Evolutionary conservation across 2,113 vertebrate genomes (phyloP).

Genomic region (Rostratula benghalensis): DNA sequence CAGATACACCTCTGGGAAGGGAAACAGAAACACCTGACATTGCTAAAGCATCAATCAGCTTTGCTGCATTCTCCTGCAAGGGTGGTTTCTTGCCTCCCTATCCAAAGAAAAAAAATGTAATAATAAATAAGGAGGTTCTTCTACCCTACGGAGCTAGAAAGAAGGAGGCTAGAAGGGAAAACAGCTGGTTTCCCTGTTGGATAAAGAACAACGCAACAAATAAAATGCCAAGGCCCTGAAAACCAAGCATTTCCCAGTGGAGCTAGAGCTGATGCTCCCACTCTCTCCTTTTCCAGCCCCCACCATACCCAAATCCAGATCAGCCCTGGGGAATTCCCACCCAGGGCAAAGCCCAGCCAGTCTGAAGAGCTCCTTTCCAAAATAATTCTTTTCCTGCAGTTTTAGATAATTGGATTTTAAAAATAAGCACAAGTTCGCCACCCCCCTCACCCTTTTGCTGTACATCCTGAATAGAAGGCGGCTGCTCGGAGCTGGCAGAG

Average conservation of each 20-base stretch:
- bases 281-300: neutral
- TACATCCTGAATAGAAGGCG: accelerated
- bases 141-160: neutral
- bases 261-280: neutral
- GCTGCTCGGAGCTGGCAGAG: neutral
- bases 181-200: neutral
- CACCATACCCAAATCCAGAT: neutral
- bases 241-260: neutral
- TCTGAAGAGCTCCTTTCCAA: neutral
- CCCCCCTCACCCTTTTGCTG: neutral
- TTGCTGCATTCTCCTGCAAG: neutral
- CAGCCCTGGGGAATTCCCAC: neutral
- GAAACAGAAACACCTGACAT: neutral
- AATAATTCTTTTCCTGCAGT: neutral
- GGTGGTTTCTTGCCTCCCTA: neutral
- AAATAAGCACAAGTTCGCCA: neutral
- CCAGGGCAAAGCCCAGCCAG: neutral
- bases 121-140: neutral
- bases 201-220: neutral
- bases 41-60: neutral
- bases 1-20: neutral
- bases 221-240: neutral
- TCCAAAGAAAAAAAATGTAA: too few species aligned
- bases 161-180: neutral
- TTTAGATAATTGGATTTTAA: slow-evolving; percentile 14